Evolutionary conservation across 2,888 invertebrate genomes (phyloP).

Genomic region (Pardosa pseudoannulata): DNA sequence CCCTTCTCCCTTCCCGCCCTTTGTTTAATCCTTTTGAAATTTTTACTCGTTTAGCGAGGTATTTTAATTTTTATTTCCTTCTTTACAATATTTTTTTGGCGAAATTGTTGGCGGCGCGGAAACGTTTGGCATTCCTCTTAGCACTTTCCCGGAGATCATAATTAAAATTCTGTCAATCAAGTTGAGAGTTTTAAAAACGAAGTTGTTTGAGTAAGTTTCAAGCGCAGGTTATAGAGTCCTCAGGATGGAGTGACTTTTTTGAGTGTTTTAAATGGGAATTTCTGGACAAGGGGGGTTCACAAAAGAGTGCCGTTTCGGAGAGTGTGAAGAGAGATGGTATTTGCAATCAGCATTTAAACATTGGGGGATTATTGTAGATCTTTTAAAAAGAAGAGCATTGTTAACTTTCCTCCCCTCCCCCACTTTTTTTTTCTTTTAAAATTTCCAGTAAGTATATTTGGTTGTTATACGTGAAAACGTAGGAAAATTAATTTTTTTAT

Average conservation of each 20-base stretch:
- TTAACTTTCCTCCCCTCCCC: neutral
- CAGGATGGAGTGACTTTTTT: neutral
- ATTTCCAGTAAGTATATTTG: too few relatives aligned
- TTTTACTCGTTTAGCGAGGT: slow-evolving; percentile 33
- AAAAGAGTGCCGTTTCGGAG: neutral
- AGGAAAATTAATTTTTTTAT: too few relatives aligned
- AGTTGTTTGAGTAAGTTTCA: slow-evolving; percentile 26
- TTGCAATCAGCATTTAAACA: neutral
- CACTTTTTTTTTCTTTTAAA: too few relatives aligned
- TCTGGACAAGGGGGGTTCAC: neutral
- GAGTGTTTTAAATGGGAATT: neutral
- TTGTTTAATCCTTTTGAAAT: slow-evolving; percentile 47
- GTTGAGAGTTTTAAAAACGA: slow-evolving; percentile 33
- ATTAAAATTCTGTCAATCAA: slow-evolving; percentile 60
- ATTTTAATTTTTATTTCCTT: slow-evolving; percentile 39
- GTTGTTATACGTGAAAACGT: too few relatives aligned
- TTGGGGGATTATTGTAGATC: neutral
- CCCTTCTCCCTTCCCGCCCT: neutral
- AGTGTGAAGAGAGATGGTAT: neutral
- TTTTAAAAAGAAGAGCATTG: neutral
- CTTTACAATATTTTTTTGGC: slow-evolving; percentile 27
- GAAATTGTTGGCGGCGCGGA: neutral
- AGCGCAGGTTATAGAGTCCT: neutral
- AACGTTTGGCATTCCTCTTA: slow-evolving; percentile 25
- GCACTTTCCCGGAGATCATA: slow-evolving; percentile 33